Evolutionary conservation across 2,113 vertebrate species (phyloP).

Genomic region (Tachycineta bicolor): DNA sequence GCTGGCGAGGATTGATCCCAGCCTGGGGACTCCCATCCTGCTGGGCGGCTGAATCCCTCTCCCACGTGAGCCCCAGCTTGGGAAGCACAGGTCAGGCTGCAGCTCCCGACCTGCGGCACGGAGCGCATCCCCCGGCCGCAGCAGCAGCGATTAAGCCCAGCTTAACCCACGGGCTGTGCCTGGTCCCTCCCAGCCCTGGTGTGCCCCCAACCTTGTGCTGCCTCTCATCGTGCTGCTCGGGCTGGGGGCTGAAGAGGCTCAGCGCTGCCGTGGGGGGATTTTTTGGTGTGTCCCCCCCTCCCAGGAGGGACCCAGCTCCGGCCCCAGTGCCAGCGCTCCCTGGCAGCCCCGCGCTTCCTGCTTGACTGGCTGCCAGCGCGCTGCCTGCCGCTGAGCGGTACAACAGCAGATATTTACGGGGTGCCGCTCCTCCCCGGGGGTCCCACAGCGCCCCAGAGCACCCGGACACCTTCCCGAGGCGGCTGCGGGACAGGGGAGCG

Average conservation of each 20-base stretch:
- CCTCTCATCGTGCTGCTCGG: fast-evolving
- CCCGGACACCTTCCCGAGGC: neutral
- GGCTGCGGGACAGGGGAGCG: neutral
- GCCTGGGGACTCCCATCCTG: neutral
- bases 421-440: neutral
- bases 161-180: neutral
- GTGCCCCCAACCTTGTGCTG: neutral
- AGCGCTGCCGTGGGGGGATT: fast-evolving
- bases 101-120: neutral
- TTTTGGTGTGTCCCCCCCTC: neutral
- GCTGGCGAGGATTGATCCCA: fast-evolving
- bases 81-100: neutral
- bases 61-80: neutral
- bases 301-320: neutral
- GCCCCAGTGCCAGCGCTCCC: neutral
- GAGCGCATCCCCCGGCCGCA: fast-evolving
- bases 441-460: neutral
- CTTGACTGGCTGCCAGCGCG: fast-evolving
- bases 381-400: fast-evolving
- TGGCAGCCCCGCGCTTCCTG: neutral
- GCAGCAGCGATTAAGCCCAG: neutral
- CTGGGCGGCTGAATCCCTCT: neutral
- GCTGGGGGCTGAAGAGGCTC: fast-evolving
- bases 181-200: neutral
- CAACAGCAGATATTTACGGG: neutral